Base-by-base conservation (phyloP, 2,113 vertebrate genomes). In the Murina feae region DNA sequence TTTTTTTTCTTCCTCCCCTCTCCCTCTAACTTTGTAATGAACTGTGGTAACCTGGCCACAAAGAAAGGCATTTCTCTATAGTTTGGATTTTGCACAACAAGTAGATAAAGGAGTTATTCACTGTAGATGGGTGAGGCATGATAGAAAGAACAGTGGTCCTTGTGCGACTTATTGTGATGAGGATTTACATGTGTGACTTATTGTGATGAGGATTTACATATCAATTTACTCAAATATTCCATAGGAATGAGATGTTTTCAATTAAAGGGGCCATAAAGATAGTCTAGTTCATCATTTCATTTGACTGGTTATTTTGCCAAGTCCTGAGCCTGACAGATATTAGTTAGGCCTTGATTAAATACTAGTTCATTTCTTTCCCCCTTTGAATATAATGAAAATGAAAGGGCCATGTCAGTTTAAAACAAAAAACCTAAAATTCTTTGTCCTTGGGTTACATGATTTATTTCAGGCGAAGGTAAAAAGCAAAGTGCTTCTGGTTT, bases 221-320 rank as follows among this genome's bases (percentile, higher is more conserved):
- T 39, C 39, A 66, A 9, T 68, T 82, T 81, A 75, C 44, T 88
- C 47, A 92, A 71, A 79, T 95, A 75, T 75, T 95, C 9, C 17
- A 30, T 58, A 65, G 44, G 90, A 89, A 58, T 74, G 53, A 90
- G 85, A 58, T 68, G 49, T 91, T 93, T 89, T 93, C 44, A 85
- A 65, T 72, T 83, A 94, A 90, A 82, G 39, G 37, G 23, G 10
- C 28, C 3, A 28, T 86, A 75, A 90, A 90, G 39, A 55, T 91
- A 35, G 28, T 92, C n/a, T 92, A 82, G 85, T 79, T 95, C n/a
- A 79, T 47, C 42, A 84, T 93, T 9, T 12, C 35, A 79, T 82
- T 44, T 49, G 53, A 49, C 37, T 49, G 20, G 55, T 11, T 5
- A 47, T 94, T 96, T 87, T 95, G 28, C 10, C n/a, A 85, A 90